A percentile compares a stretch with the other conserved stretches of the same genome.
Conservation (phyloP, 1,140 invertebrate species). For the Drosophila fuyamai region DNA sequence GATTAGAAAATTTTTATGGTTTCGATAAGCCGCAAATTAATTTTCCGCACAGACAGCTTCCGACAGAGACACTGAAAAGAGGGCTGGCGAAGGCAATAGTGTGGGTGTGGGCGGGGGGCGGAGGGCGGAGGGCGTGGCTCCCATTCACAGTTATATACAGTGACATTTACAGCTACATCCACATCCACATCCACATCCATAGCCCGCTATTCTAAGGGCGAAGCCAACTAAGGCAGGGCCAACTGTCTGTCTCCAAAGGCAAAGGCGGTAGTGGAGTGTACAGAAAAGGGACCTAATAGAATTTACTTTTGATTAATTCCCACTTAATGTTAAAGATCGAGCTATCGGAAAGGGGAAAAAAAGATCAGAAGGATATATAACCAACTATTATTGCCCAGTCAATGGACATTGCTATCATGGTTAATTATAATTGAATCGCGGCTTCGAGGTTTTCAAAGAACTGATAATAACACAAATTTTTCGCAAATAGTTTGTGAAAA, state of each 20-base stretch:
- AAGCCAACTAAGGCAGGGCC: background rate
- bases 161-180: background rate
- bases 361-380: too few species aligned
- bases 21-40: constrained; percentile 65
- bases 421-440: too few species aligned
- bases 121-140: background rate
- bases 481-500: too few species aligned
- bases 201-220: background rate
- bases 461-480: too few species aligned
- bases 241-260: constrained; percentile 4
- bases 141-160: constrained; percentile 6
- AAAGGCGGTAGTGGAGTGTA: constrained; percentile 9
- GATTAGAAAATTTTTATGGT: constrained; percentile 61
- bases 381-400: too few species aligned
- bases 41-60: constrained; percentile 41
- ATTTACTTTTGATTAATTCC: constrained; percentile 9
- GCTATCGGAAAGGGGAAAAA: background rate
- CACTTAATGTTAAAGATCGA: constrained; percentile 6
- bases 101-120: background rate
- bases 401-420: too few species aligned
- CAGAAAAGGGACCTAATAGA: constrained; percentile 3
- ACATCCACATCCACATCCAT: background rate
- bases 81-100: background rate
- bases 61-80: background rate
- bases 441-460: too few species aligned